Percentiles rank a stretch among this genome's conserved stretches.
These are phyloP conservation scores for Piprites chloris DNA, from an alignment of 2,113 vertebrate species.

Conservation along the genomic window DNA sequence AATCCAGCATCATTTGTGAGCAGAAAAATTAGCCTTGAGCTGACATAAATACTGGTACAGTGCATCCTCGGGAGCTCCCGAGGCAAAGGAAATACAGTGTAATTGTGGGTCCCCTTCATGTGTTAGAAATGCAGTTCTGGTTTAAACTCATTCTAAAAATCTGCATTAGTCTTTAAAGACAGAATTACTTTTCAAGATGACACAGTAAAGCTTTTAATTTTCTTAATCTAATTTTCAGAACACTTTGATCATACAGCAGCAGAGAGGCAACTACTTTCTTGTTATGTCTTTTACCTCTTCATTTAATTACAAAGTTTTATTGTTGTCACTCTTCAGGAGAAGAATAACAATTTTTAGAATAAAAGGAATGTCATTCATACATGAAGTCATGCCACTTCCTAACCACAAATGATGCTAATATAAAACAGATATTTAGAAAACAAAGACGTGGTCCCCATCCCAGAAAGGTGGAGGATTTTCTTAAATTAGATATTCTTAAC, in stretches of 20 bases:
- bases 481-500: not conserved
- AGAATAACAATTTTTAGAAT: not conserved
- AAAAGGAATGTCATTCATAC: not conserved
- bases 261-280: not conserved
- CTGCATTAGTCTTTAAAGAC: slow-evolving; percentile 1
- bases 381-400: not conserved
- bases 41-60: not conserved
- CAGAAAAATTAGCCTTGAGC: not conserved
- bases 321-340: not conserved
- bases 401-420: not conserved
- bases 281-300: not conserved
- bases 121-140: not conserved
- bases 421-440: not conserved
- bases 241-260: not conserved
- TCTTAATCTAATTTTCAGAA: slow-evolving; percentile 7
- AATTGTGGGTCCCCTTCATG: not conserved
- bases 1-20: not conserved
- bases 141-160: slow-evolving; percentile 22
- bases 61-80: not conserved
- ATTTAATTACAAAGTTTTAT: not conserved
- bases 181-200: slow-evolving; percentile 11
- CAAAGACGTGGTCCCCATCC: not conserved
- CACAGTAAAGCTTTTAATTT: slow-evolving; percentile 7
- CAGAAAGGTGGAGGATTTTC: not conserved
- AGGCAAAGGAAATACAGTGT: not conserved